Conservation (phyloP, 2,797 vertebrate genomes). For the Fistularia commersonii region DNA sequence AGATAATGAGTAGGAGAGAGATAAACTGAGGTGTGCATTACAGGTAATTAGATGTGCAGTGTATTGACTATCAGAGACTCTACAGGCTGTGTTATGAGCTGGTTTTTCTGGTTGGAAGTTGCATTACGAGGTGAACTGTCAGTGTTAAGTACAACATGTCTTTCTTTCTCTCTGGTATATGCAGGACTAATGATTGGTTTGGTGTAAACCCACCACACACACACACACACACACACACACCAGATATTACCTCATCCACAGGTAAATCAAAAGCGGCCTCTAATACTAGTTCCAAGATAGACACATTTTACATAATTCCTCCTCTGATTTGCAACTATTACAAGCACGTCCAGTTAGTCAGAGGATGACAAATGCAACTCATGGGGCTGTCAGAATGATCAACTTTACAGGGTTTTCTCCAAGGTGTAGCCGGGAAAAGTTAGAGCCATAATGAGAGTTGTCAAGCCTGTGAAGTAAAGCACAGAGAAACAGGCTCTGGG, state of each 20-base stretch:
- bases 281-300: constrained; percentile 26
- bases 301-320: constrained; percentile 45
- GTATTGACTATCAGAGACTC: constrained; percentile 71
- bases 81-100: constrained; percentile 42
- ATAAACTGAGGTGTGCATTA: constrained; percentile 95
- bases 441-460: constrained; percentile 71
- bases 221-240: constrained; percentile 17
- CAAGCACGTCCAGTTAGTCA: constrained; percentile 63
- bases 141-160: constrained; percentile 46
- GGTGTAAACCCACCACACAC: constrained; percentile 18
- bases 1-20: constrained; percentile 97
- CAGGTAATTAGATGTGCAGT: constrained; percentile 92
- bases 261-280: constrained; percentile 33
- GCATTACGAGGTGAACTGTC: constrained; percentile 39
- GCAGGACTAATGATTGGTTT: constrained; percentile 33
- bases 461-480: constrained; percentile 62
- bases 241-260: background rate
- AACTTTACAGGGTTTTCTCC: constrained; percentile 51
- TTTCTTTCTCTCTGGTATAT: constrained; percentile 20
- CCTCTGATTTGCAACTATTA: constrained; percentile 30
- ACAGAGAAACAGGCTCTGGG: constrained; percentile 36
- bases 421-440: constrained; percentile 62
- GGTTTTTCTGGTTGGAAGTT: constrained; percentile 29
- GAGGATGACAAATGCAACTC: constrained; percentile 69
- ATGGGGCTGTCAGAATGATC: constrained; percentile 61